Percentiles rank a stretch among this genome's conserved stretches.
phyloP scores from a whole-genome alignment of 2,113 vertebrate genomes.

The Microtus richardsoni region DNA sequence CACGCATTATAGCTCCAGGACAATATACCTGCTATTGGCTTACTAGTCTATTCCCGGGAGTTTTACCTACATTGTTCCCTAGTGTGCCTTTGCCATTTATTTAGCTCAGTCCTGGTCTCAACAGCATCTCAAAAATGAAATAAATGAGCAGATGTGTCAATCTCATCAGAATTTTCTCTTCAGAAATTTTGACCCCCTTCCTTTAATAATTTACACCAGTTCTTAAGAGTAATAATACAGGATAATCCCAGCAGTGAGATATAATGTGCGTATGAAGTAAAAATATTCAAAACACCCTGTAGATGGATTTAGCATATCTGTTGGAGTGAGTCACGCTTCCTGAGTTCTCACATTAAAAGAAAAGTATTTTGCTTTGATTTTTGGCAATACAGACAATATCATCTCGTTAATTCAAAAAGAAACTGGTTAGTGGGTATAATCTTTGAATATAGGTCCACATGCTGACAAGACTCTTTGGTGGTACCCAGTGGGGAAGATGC shows the following conservation, averaged over 20 bases:
- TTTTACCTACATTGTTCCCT: constrained; percentile 31
- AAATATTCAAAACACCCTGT: constrained; percentile 51
- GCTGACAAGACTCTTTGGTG: constrained; percentile 1
- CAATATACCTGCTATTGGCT: background rate
- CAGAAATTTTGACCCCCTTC: background rate
- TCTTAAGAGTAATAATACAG: background rate
- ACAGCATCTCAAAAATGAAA: constrained; percentile 3
- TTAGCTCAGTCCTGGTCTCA: background rate
- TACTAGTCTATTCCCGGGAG: background rate
- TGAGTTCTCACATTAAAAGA: constrained; percentile 45
- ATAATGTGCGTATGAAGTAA: constrained; percentile 51
- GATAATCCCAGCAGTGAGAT: background rate
- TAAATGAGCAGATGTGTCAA: background rate
- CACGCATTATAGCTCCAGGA: background rate
- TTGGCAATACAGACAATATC: constrained; percentile 52
- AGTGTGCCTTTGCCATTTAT: background rate
- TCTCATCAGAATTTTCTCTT: too few species aligned
- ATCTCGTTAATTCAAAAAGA: constrained; percentile 50
- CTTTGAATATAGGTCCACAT: background rate
- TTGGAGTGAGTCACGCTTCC: constrained; percentile 57
- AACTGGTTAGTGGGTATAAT: constrained; percentile 1
- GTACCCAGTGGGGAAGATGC: background rate
- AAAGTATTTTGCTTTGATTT: constrained; percentile 55
- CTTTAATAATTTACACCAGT: background rate
- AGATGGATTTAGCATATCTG: constrained; percentile 44